A percentile compares a stretch with the other conserved stretches of the same genome.
Conservation (phyloP, 2,113 vertebrate genomes). For the Gymnobelideus leadbeateri region DNA sequence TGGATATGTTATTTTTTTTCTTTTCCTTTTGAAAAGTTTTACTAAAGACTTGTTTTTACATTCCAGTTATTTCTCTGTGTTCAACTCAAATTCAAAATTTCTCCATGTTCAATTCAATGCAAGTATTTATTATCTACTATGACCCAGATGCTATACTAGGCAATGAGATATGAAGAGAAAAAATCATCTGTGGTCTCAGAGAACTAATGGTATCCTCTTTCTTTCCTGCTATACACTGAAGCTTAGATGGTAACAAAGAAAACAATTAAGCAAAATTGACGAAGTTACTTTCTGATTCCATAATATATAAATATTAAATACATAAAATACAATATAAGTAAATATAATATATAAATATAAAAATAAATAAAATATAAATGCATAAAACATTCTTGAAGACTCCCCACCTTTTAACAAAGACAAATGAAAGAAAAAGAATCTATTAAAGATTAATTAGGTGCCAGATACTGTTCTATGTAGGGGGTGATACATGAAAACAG, state of each 20-base stretch:
- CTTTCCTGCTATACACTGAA: background rate
- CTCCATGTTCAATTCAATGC: slow-evolving; percentile 64
- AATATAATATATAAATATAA: too few relatives aligned
- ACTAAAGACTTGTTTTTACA: background rate
- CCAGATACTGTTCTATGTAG: background rate
- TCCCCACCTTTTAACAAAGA: background rate
- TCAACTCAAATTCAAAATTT: slow-evolving; percentile 63
- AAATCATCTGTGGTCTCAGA: background rate
- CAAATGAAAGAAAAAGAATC: background rate
- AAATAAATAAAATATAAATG: too few relatives aligned
- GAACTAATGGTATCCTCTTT: background rate
- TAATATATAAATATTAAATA: too few relatives aligned
- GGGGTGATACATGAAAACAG: too few relatives aligned
- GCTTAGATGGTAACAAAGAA: background rate
- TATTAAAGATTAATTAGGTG: background rate
- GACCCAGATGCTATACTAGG: background rate
- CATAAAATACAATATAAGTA: too few relatives aligned
- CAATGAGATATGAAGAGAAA: background rate
- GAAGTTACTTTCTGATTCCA: background rate
- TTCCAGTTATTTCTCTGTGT: slow-evolving; percentile 76
- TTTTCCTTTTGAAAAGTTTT: background rate
- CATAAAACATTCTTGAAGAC: background rate
- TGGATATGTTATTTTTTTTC: slow-evolving; percentile 79
- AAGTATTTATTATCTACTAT: background rate
- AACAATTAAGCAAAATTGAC: background rate